Evolutionary conservation across 2,888 invertebrate species (phyloP).

Genomic region (Drosophila melanocephala): DNA sequence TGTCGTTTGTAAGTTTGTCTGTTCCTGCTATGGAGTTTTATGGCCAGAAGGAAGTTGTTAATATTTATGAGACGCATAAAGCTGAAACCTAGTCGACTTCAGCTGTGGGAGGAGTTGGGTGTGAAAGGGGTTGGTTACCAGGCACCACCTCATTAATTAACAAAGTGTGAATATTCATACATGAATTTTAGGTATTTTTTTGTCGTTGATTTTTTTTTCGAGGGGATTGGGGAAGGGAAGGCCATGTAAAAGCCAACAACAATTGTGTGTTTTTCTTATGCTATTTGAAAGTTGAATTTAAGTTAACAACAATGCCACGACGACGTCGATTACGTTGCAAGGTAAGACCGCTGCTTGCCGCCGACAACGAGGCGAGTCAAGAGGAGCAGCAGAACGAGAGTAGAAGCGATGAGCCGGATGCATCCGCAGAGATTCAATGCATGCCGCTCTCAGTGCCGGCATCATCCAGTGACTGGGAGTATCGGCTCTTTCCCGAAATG

Average conservation of each 20-base stretch:
- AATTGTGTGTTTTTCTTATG: conserved; percentile 31
- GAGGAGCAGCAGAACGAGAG: conserved; percentile 19
- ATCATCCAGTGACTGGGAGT: conserved; percentile 40
- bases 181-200: neutral
- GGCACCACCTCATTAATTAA: conserved; percentile 71
- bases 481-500: conserved; percentile 63
- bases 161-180: conserved; percentile 63
- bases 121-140: neutral
- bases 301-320: conserved; percentile 58
- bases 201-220: neutral
- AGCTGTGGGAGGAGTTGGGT: neutral
- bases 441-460: neutral
- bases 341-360: conserved; percentile 41
- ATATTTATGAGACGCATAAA: conserved; percentile 70
- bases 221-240: conserved; percentile 11
- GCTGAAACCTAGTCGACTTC: conserved; percentile 38
- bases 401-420: conserved; percentile 32
- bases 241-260: conserved; percentile 32
- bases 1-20: conserved; percentile 39
- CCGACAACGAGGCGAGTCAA: conserved; percentile 41
- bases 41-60: conserved; percentile 74
- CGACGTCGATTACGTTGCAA: conserved; percentile 68
- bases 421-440: neutral
- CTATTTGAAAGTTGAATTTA: conserved; percentile 37
- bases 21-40: conserved; percentile 51